These are phyloP conservation scores for Tetragonisca angustula DNA, from an alignment of 2,888 invertebrate genomes.

Conservation along the genomic window DNA sequence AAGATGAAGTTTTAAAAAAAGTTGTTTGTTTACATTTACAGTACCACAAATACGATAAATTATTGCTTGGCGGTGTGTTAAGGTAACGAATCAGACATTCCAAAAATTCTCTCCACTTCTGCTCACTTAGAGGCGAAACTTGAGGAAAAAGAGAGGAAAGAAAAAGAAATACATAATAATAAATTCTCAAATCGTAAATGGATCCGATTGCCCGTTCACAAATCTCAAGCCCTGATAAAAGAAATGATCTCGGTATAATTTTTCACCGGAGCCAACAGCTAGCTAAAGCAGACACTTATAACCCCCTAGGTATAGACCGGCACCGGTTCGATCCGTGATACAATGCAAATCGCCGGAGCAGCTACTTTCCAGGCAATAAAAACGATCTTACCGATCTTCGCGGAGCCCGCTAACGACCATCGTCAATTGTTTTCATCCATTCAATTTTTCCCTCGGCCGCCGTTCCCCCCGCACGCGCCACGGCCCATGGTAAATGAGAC, in stretches of 20 bases:
- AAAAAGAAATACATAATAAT: no score
- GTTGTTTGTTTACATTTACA: no score
- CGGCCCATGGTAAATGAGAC: conserved; percentile 29
- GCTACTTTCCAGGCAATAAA: conserved; percentile 26
- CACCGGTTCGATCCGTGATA: not conserved
- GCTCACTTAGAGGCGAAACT: no score
- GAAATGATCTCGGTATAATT: not conserved
- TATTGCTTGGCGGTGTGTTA: no score
- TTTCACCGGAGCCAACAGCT: not conserved
- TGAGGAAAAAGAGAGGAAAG: no score
- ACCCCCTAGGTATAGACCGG: not conserved
- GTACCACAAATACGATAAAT: no score
- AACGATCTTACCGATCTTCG: conserved; percentile 31
- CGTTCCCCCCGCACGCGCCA: not conserved
- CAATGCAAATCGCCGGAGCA: conserved; percentile 10
- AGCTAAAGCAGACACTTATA: not conserved
- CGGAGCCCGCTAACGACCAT: conserved; percentile 32
- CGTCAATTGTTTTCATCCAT: conserved; percentile 20
- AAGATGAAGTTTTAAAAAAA: no score
- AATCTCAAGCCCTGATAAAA: not conserved
- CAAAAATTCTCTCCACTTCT: no score
- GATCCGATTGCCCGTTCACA: not conserved
- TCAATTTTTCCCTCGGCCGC: conserved; percentile 29
- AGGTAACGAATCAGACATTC: no score
- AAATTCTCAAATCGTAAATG: not conserved